Evolutionary conservation across 2,888 invertebrate genomes (phyloP).

Genomic region (Cataglyphis livida): DNA sequence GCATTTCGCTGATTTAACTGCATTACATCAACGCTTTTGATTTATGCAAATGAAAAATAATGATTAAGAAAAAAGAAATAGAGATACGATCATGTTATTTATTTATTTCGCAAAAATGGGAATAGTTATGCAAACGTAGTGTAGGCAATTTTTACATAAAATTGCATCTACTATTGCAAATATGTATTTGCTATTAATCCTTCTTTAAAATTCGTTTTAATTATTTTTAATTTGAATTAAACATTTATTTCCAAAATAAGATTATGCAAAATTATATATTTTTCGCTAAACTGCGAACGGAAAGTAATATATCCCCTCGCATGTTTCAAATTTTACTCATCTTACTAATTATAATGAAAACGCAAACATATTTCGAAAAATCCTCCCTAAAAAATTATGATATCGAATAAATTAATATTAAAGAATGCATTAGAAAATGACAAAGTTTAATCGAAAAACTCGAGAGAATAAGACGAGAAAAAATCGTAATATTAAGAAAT

Average conservation of each 20-base stretch:
- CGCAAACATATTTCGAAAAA: neutral
- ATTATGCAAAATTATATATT: neutral
- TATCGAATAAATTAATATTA: neutral
- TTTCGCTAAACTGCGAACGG: neutral
- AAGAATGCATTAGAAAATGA: neutral
- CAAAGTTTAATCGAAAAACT: neutral
- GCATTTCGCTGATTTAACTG: neutral
- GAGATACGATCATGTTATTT: neutral
- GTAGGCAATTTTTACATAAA: neutral
- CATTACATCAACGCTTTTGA: constrained; percentile 6
- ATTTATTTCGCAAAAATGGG: neutral
- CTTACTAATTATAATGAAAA: neutral
- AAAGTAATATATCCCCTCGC: neutral
- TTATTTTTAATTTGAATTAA: neutral
- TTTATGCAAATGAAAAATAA: neutral
- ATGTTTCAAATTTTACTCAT: constrained; percentile 9
- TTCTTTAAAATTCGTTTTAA: neutral
- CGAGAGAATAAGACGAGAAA: neutral
- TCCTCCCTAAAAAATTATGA: neutral
- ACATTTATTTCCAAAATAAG: neutral
- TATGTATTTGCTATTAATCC: neutral
- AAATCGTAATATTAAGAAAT: constrained; percentile 10
- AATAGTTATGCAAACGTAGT: neutral
- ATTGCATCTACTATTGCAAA: neutral
- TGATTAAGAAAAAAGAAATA: neutral